phyloP scores from a whole-genome alignment of 1,140 invertebrate genomes.

The Apocrypta bakeri region DNA sequence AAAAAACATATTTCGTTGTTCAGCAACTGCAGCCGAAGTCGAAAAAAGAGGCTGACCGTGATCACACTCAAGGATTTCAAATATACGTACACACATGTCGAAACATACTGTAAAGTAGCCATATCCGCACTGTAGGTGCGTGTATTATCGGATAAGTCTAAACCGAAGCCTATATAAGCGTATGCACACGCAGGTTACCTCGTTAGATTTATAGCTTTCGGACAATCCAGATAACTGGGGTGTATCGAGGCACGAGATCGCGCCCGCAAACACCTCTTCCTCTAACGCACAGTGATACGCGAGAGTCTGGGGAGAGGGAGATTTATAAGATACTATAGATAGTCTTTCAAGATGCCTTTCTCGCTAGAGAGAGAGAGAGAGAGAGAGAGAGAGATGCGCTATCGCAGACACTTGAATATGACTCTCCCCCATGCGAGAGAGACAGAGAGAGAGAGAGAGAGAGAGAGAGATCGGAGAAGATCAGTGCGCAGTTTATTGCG shows the following conservation, averaged over 20 bases:
- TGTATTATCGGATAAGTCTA: neutral
- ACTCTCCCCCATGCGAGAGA: slow-evolving; percentile 14
- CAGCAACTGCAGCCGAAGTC: neutral
- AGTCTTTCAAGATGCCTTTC: slow-evolving; percentile 48
- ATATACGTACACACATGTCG: too few relatives aligned
- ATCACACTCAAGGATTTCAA: too few relatives aligned
- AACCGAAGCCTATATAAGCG: slow-evolving; percentile 3
- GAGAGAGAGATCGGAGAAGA: slow-evolving; percentile 33
- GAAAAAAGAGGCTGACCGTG: neutral
- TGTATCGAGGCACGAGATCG: slow-evolving; percentile 15
- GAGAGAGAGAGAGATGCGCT: slow-evolving; percentile 31
- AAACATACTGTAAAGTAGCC: too few relatives aligned
- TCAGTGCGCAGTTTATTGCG: slow-evolving; percentile 42
- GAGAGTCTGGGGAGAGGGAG: slow-evolving; percentile 25
- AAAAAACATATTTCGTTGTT: neutral
- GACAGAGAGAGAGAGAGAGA: too few relatives aligned
- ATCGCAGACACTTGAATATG: slow-evolving; percentile 52
- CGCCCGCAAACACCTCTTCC: slow-evolving; percentile 12
- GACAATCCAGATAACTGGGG: slow-evolving; percentile 43
- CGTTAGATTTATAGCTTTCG: slow-evolving; percentile 34
- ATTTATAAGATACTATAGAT: slow-evolving; percentile 51
- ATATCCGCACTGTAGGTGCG: too few relatives aligned
- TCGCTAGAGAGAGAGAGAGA: neutral
- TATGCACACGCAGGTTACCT: neutral
- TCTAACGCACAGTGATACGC: slow-evolving; percentile 26